Conservation (phyloP, 2,797 vertebrate species). For the Falco rusticolus region DNA sequence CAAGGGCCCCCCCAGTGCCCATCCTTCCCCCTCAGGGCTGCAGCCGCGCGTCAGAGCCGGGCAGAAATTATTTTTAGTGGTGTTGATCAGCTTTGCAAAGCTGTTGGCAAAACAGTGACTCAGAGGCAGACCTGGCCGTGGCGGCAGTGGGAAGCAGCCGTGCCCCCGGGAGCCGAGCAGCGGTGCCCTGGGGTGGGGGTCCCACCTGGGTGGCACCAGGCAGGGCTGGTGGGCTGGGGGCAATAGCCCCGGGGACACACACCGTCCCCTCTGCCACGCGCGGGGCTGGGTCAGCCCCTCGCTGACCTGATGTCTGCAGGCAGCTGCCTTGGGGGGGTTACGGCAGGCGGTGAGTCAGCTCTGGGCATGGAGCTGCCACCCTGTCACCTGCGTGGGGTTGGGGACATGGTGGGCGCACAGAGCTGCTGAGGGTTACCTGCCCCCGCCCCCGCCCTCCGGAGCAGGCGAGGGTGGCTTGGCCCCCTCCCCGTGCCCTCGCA, state of each 20-base stretch:
- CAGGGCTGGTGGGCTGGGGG: not conserved
- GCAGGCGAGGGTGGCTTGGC: not conserved
- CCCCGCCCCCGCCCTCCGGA: no score
- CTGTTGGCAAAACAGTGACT: not conserved
- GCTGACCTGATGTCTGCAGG: not conserved
- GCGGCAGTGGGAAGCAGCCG: not conserved
- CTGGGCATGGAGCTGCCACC: not conserved
- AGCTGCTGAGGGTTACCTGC: not conserved
- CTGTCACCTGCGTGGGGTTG: not conserved
- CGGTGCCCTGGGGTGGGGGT: not conserved
- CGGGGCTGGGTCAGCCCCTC: not conserved
- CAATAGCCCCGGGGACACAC: not conserved
- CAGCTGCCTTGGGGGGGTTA: not conserved
- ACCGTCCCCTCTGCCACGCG: not conserved
- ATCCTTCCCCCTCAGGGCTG: not conserved
- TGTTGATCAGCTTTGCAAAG: not conserved
- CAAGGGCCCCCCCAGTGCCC: accelerated
- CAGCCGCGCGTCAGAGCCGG: not conserved
- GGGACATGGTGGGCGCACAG: not conserved
- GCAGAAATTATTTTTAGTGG: not conserved
- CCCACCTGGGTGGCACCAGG: not conserved
- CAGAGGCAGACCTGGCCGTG: not conserved
- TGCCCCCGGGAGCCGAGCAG: not conserved
- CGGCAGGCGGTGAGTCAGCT: not conserved
- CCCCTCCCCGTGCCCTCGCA: not conserved